phyloP scores from a whole-genome alignment of 2,888 invertebrate species.

The Dendrolimus pini region DNA sequence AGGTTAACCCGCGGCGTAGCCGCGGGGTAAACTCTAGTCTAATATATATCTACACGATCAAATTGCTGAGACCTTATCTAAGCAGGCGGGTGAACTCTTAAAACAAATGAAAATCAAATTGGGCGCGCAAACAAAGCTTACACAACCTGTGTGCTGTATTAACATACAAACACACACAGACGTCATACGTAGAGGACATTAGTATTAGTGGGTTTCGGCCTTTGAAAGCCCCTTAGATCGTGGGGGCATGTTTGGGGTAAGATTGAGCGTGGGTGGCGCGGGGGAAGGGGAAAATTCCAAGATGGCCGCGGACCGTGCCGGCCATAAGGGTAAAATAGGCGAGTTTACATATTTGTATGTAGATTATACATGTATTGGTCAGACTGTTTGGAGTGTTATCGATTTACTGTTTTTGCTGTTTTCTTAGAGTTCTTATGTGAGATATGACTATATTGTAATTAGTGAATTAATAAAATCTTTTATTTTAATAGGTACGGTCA shows the following conservation, averaged over 20 bases:
- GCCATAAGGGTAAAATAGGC: slow-evolving; percentile 74
- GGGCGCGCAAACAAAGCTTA: slow-evolving; percentile 34
- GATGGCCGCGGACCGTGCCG: slow-evolving; percentile 71
- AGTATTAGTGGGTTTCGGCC: slow-evolving; percentile 75
- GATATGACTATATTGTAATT: no score
- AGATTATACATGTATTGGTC: slow-evolving; percentile 59
- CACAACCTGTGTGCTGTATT: slow-evolving; percentile 26
- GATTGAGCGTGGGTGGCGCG: slow-evolving; percentile 62
- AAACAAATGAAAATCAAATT: slow-evolving; percentile 30
- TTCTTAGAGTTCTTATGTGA: no score
- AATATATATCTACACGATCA: neutral
- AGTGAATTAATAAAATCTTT: no score
- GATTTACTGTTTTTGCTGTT: slow-evolving; percentile 28
- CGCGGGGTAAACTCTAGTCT: no score
- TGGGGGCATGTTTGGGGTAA: slow-evolving; percentile 70
- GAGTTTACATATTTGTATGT: slow-evolving; percentile 59
- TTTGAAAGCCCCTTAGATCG: slow-evolving; percentile 71
- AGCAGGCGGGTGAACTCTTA: slow-evolving; percentile 13
- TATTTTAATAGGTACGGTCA: no score
- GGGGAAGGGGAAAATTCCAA: slow-evolving; percentile 58
- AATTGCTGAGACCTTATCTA: slow-evolving; percentile 5
- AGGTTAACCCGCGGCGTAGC: no score
- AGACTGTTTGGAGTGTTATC: slow-evolving; percentile 40
- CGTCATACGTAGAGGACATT: slow-evolving; percentile 60
- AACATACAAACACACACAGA: slow-evolving; percentile 27